A percentile compares a stretch with the other conserved stretches of the same genome.
Conservation (phyloP, 64 coral and sea anemone species). For the Actinia tenebrosa region DNA sequence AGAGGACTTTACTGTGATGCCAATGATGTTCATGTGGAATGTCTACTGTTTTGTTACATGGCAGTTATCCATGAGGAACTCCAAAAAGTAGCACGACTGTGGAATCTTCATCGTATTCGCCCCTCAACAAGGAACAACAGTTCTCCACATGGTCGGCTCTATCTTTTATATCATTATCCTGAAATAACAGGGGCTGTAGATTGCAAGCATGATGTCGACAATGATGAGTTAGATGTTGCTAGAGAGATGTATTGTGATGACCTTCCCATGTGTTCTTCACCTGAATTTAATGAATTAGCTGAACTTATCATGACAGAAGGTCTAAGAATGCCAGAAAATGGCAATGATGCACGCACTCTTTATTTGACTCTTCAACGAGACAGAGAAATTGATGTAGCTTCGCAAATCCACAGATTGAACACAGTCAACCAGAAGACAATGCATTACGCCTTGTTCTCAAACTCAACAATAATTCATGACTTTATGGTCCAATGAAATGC, state of each 20-base stretch:
- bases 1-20: conserved; percentile 46
- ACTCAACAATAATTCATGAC: not conserved
- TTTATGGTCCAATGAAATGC: too few species aligned
- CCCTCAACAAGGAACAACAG: conserved; percentile 22
- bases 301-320: conserved; percentile 48
- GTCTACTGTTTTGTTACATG: conserved; percentile 31
- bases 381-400: conserved; percentile 23
- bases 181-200: conserved; percentile 30
- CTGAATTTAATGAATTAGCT: conserved; percentile 42
- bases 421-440: conserved; percentile 6
- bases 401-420: conserved; percentile 1
- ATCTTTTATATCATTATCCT: conserved; percentile 36
- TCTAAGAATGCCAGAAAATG: conserved; percentile 70
- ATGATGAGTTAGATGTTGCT: conserved; percentile 34
- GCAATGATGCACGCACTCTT: conserved; percentile 35
- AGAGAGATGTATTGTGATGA: conserved; percentile 44
- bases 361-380: conserved; percentile 40
- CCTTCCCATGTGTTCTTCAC: conserved; percentile 28
- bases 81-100: conserved; percentile 16
- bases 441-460: not conserved
- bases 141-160: conserved; percentile 12
- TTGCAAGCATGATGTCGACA: conserved; percentile 38
- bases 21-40: conserved; percentile 39
- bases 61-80: conserved; percentile 28
- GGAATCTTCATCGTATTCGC: conserved; percentile 31